phyloP scores from a whole-genome alignment of 1,140 invertebrate species.

The Mercenaria mercenaria region DNA sequence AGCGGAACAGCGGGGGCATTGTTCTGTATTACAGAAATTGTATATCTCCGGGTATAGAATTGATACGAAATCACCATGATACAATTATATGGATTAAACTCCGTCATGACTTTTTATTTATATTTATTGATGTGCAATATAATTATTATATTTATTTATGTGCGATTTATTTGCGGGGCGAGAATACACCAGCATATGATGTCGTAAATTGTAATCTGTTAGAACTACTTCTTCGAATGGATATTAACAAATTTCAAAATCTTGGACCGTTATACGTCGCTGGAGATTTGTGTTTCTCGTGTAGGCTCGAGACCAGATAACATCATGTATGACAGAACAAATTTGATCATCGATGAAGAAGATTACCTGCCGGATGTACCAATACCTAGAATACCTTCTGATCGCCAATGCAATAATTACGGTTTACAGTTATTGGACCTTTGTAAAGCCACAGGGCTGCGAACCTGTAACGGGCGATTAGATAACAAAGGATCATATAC shows the following conservation, averaged over 20 bases:
- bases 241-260: neutral
- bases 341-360: neutral
- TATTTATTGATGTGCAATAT: neutral
- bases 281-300: neutral
- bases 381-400: neutral
- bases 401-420: neutral
- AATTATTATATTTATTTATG: neutral
- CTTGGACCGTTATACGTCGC: neutral
- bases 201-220: neutral
- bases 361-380: slow-evolving; percentile 1
- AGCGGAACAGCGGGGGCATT: neutral
- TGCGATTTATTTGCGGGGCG: too few relatives aligned
- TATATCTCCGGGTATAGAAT: neutral
- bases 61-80: neutral
- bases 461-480: neutral
- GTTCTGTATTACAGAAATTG: neutral
- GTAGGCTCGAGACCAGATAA: neutral
- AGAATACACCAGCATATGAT: slow-evolving; percentile 32
- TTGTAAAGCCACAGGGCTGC: neutral
- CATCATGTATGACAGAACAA: neutral
- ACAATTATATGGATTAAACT: neutral
- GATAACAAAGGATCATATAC: neutral
- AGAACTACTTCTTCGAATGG: neutral
- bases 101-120: neutral
- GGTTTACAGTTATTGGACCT: neutral